Conservation (phyloP, 2,797 vertebrate species). For the Pagetopsis macropterus region DNA sequence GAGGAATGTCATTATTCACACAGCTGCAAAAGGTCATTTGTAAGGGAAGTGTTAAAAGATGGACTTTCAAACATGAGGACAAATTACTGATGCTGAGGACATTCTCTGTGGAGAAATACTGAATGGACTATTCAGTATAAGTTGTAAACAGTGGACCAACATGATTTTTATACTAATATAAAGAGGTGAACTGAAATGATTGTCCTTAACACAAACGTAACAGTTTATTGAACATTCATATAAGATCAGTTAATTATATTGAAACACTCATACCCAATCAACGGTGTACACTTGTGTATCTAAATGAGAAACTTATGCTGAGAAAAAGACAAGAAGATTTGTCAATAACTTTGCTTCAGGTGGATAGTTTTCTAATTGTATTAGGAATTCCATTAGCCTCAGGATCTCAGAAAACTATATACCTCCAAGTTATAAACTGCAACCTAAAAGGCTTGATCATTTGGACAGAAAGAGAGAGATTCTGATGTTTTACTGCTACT, state of each 20-base stretch:
- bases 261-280: constrained; percentile 11
- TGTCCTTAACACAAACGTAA: neutral
- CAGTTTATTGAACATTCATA: neutral
- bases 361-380: too few relatives aligned
- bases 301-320: constrained; percentile 41
- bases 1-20: neutral
- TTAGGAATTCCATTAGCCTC: too few relatives aligned
- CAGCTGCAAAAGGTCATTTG: neutral
- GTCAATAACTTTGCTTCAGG: too few relatives aligned
- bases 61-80: neutral
- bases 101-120: neutral
- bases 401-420: too few relatives aligned
- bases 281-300: constrained; percentile 28
- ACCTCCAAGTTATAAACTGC: too few relatives aligned
- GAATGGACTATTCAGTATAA: neutral
- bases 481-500: neutral
- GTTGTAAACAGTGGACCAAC: neutral
- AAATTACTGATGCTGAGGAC: neutral
- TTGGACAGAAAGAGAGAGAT: constrained; percentile 11
- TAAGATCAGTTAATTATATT: constrained; percentile 2
- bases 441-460: too few relatives aligned
- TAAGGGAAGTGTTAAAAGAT: too few relatives aligned
- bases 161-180: neutral
- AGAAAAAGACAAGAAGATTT: constrained; percentile 31
- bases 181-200: neutral